phyloP scores from a whole-genome alignment of 2,888 invertebrate genomes.

The Doris montereyensis region DNA sequence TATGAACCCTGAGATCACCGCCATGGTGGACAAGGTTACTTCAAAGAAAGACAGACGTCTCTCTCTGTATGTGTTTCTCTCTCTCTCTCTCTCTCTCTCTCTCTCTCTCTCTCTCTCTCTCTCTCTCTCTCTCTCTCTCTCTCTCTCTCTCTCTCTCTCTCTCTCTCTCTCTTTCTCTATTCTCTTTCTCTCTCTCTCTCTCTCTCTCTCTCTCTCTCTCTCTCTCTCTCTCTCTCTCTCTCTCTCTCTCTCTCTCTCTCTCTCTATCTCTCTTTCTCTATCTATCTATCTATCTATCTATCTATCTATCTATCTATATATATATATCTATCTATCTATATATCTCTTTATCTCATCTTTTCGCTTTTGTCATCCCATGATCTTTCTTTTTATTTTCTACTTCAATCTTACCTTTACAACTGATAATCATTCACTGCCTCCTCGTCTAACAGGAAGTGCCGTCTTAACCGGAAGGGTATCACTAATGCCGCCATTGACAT shows the following conservation, averaged over 20 bases:
- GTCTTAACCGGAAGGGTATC: slow-evolving; percentile 59
- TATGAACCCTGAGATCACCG: no score
- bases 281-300: no score
- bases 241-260: background rate
- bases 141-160: background rate
- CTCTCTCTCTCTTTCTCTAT: background rate
- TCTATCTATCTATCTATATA: no score
- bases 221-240: background rate
- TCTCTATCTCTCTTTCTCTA: no score
- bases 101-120: background rate
- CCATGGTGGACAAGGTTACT: no score
- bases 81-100: no score
- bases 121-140: background rate
- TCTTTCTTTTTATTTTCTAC: background rate
- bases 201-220: background rate
- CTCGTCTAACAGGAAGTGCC: slow-evolving; percentile 56
- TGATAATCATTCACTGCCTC: background rate
- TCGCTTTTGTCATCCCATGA: background rate
- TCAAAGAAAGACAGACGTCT: no score
- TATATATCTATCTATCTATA: no score
- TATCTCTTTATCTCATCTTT: no score
- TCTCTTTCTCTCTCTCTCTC: no score
- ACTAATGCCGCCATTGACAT: slow-evolving; percentile 69
- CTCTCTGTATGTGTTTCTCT: no score
- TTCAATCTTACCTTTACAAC: background rate